These are phyloP conservation scores for Lepisosteus osseus DNA, from an alignment of 2,113 vertebrate genomes.

Conservation along the genomic window DNA sequence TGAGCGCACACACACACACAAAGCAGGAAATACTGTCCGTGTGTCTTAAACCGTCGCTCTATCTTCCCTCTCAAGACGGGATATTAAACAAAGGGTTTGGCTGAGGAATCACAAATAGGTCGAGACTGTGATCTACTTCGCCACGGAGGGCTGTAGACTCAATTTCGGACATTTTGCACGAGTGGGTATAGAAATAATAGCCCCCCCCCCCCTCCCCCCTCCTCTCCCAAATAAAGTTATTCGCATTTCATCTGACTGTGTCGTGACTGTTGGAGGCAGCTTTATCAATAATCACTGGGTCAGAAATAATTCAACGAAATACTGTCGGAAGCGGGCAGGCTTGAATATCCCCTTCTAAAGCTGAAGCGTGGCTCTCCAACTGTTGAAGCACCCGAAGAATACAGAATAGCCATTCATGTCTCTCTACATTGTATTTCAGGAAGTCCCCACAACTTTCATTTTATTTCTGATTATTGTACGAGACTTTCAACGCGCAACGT, in stretches of 20 bases:
- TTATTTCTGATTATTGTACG: no score
- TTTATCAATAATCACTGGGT: slow-evolving; percentile 10
- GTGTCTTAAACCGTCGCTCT: background rate
- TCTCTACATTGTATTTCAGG: no score
- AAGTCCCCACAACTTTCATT: no score
- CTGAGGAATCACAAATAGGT: no score
- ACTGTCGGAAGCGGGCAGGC: slow-evolving; percentile 9
- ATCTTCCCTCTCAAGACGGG: background rate
- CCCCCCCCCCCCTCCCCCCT: no score
- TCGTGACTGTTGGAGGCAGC: background rate
- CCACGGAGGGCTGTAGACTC: background rate
- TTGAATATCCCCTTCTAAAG: background rate
- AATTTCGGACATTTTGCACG: background rate
- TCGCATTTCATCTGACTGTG: background rate
- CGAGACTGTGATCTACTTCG: no score
- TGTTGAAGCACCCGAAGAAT: no score
- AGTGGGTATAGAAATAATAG: background rate
- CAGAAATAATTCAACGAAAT: slow-evolving; percentile 14
- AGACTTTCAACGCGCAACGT: no score
- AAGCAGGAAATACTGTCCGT: slow-evolving; percentile 4
- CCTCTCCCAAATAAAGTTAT: background rate
- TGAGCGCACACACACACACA: background rate
- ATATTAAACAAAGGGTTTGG: background rate
- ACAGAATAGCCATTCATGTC: no score
- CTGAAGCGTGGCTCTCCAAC: no score